Conservation (phyloP, 2,797 vertebrate species). For the Danio jaintianensis region DNA sequence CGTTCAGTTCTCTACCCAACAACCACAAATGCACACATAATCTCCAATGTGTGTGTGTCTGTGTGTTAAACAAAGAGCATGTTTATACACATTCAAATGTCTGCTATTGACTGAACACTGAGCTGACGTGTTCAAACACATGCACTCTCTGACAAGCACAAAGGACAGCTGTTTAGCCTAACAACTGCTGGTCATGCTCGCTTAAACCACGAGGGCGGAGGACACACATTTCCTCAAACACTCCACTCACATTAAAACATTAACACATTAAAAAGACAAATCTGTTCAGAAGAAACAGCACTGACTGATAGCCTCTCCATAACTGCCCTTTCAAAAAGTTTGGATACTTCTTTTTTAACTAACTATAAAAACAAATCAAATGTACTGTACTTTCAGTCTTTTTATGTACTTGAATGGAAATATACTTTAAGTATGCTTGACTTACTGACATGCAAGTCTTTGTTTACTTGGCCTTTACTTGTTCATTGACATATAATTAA, state of each 20-base stretch:
- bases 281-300: background rate
- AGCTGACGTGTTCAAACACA: conserved; percentile 18
- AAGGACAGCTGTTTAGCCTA: conserved; percentile 56
- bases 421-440: too few relatives aligned
- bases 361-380: too few relatives aligned
- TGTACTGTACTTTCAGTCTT: too few relatives aligned
- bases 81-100: background rate
- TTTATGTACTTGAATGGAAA: too few relatives aligned
- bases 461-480: too few relatives aligned
- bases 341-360: too few relatives aligned
- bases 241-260: background rate
- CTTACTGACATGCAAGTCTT: too few relatives aligned
- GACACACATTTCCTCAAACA: conserved; percentile 17
- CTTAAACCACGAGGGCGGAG: conserved; percentile 33
- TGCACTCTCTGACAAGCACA: conserved; percentile 3
- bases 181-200: conserved; percentile 56
- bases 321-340: too few relatives aligned
- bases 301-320: background rate
- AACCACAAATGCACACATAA: background rate
- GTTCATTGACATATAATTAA: too few relatives aligned
- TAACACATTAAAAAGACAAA: background rate
- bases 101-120: background rate
- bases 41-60: background rate
- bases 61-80: background rate
- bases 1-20: background rate